A percentile compares a stretch with the other conserved stretches of the same genome.
Conservation (phyloP, 30 jellyfish, hydroid and myxozoan species). For the Clytia hemisphaerica region DNA sequence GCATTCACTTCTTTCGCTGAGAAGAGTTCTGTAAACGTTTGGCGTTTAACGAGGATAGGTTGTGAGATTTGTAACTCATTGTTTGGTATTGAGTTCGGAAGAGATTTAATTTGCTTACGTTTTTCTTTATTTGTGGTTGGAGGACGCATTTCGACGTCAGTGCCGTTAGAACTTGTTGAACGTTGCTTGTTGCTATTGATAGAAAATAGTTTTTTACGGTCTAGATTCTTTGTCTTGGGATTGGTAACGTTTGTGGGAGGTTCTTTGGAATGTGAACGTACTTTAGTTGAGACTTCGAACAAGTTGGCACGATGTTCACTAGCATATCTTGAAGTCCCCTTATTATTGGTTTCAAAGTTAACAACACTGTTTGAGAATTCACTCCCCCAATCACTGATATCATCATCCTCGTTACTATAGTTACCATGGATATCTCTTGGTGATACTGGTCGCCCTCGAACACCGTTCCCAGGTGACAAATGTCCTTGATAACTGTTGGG, state of each 20-base stretch:
- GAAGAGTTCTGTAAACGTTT: constrained; percentile 3
- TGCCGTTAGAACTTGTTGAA: neutral
- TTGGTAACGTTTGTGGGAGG: too few relatives aligned
- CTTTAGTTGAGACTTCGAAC: too few relatives aligned
- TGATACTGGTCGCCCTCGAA: neutral
- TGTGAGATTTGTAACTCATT: neutral
- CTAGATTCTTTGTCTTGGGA: constrained; percentile 8
- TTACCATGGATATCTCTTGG: neutral
- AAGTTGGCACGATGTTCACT: too few relatives aligned
- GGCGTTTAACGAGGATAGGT: neutral
- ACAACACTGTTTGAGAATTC: constrained; percentile 9
- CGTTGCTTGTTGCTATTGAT: too few relatives aligned
- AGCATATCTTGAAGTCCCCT: too few relatives aligned
- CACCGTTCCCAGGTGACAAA: neutral
- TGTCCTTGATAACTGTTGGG: neutral
- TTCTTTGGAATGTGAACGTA: too few relatives aligned
- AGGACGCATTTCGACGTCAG: neutral
- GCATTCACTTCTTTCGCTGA: constrained; percentile 8
- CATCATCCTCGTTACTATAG: neutral
- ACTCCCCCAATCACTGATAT: constrained; percentile 16
- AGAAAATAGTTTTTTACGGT: neutral
- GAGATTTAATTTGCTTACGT: constrained; percentile 1
- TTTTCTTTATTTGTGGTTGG: neutral
- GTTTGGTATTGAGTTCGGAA: neutral
- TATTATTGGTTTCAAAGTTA: too few relatives aligned